A percentile compares a stretch with the other conserved stretches of the same genome.
phyloP scores from a whole-genome alignment of 1,140 invertebrate genomes.

The Leptinotarsa lineolata region DNA sequence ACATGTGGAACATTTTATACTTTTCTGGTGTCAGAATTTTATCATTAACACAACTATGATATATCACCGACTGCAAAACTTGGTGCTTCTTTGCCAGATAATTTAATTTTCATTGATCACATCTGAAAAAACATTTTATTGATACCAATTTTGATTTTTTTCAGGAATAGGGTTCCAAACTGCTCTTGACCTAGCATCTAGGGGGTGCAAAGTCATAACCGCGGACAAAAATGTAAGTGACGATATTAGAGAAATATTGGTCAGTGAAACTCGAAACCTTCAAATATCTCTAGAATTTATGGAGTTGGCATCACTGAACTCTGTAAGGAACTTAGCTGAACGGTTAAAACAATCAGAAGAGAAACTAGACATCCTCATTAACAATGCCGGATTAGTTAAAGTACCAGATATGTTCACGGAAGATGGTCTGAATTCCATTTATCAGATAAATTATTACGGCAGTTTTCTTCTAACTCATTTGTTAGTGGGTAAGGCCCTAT shows the following conservation, averaged over 20 bases:
- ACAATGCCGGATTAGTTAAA: conserved; percentile 64
- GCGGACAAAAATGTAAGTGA: conserved; percentile 20
- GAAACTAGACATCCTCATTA: conserved; percentile 68
- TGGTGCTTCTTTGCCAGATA: too few species aligned
- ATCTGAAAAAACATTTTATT: neutral
- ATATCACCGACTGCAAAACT: too few species aligned
- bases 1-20: too few species aligned
- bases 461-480: conserved; percentile 69
- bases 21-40: too few species aligned
- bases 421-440: conserved; percentile 63
- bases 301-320: conserved; percentile 59
- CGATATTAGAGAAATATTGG: conserved; percentile 67
- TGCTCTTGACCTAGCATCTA: conserved; percentile 30
- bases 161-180: conserved; percentile 37
- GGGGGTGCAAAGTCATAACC: conserved; percentile 39
- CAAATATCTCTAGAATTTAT: conserved; percentile 51
- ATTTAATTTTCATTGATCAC: too few species aligned
- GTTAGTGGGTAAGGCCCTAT: conserved; percentile 57
- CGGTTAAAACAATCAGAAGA: conserved; percentile 58
- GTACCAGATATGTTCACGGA: conserved; percentile 55
- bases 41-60: too few species aligned
- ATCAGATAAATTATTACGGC: conserved; percentile 68
- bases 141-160: neutral
- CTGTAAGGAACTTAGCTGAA: conserved; percentile 59
- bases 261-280: conserved; percentile 53